phyloP scores from a whole-genome alignment of 2,888 invertebrate species.

The Aleiodes leptofemur region DNA sequence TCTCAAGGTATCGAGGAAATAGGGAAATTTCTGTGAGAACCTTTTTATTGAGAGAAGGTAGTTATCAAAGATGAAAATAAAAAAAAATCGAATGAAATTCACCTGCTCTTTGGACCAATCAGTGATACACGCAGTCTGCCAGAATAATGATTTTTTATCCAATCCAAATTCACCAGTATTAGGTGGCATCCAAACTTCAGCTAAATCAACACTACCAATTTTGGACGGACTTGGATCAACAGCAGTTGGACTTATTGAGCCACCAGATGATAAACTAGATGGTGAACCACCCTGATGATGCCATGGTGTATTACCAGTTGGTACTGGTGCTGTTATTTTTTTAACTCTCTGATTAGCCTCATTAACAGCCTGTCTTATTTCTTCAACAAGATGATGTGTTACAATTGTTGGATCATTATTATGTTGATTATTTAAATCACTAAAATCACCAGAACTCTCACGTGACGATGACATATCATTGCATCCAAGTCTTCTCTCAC shows the following conservation, averaged over 20 bases:
- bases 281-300: slow-evolving; percentile 80
- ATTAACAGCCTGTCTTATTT: slow-evolving; percentile 91
- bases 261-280: slow-evolving; percentile 81
- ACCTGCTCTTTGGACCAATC: slow-evolving; percentile 90
- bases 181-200: slow-evolving; percentile 77
- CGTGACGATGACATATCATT: slow-evolving; percentile 76
- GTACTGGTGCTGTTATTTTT: slow-evolving; percentile 82
- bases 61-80: not conserved
- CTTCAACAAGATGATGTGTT: slow-evolving; percentile 89
- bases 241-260: slow-evolving; percentile 71
- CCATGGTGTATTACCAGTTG: slow-evolving; percentile 76
- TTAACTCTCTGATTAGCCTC: slow-evolving; percentile 90
- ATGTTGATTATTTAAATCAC: slow-evolving; percentile 79
- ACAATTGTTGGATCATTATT: slow-evolving; percentile 83
- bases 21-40: too few relatives aligned
- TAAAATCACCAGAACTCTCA: slow-evolving; percentile 80
- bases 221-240: slow-evolving; percentile 71
- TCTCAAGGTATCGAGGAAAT: too few relatives aligned
- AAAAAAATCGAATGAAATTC: slow-evolving; percentile 55
- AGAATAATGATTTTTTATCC: slow-evolving; percentile 81
- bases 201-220: slow-evolving; percentile 65
- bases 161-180: slow-evolving; percentile 79
- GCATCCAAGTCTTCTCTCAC: slow-evolving; percentile 84
- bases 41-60: too few relatives aligned
- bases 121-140: slow-evolving; percentile 82